Conservation (phyloP, 2,113 vertebrate genomes). For the Perca fluviatilis region DNA sequence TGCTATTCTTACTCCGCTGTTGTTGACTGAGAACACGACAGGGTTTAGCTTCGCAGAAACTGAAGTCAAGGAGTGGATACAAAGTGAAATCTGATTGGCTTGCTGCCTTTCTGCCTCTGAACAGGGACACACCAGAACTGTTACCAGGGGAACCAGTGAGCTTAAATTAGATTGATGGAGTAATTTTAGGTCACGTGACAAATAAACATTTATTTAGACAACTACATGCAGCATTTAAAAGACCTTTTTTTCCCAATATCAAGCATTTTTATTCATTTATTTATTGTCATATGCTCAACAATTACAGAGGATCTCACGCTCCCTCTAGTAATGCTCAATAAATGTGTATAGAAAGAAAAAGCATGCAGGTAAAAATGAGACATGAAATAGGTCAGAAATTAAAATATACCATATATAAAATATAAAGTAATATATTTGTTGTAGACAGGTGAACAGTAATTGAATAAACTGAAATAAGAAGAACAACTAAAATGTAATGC, state of each 20-base stretch:
- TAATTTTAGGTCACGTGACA: too few species aligned
- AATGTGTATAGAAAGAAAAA: background rate
- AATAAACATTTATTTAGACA: background rate
- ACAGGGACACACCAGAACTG: background rate
- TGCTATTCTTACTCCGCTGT: constrained; percentile 33
- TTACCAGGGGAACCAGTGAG: background rate
- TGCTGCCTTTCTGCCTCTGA: constrained; percentile 6
- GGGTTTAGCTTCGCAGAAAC: background rate
- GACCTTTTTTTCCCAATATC: background rate
- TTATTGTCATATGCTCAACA: background rate
- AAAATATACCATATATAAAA: background rate
- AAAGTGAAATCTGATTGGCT: background rate
- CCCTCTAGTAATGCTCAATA: background rate
- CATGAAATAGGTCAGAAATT: too few species aligned
- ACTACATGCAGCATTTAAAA: background rate
- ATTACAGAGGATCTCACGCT: background rate
- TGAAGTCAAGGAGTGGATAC: constrained; percentile 27
- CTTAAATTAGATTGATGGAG: too few species aligned
- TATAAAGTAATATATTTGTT: too few species aligned
- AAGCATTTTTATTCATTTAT: background rate
- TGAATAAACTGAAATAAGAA: too few species aligned
- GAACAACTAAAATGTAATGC: too few species aligned
- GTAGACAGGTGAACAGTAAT: too few species aligned
- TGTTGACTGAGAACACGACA: constrained; percentile 29
- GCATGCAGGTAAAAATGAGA: background rate